Conservation (phyloP, 2,797 vertebrate species). For the Dipus sagitta region DNA sequence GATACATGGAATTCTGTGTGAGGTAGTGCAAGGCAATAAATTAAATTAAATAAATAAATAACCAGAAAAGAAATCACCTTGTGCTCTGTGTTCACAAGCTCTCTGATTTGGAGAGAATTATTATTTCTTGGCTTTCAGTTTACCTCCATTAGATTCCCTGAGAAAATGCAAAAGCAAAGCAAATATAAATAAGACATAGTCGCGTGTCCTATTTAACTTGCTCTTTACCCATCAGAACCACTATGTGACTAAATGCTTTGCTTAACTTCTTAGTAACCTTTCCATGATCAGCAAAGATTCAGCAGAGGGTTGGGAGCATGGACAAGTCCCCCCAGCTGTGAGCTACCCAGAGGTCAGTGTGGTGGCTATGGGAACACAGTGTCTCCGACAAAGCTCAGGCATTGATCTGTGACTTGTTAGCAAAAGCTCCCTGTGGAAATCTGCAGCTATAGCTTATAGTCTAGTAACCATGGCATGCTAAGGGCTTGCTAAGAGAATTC, state of each 20-base stretch:
- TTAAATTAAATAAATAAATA: not conserved
- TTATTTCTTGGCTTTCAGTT: not conserved
- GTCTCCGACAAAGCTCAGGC: not conserved
- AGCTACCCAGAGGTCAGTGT: constrained; percentile 45
- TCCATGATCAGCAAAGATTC: constrained; percentile 8
- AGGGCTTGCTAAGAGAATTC: not conserved
- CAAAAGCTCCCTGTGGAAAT: constrained; percentile 65
- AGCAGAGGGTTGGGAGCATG: not conserved
- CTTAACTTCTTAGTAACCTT: constrained; percentile 58
- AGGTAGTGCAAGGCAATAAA: not conserved
- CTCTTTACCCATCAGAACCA: constrained; percentile 23
- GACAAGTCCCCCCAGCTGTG: not conserved
- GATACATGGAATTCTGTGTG: not conserved
- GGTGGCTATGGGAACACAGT: constrained; percentile 24
- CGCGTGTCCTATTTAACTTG: constrained; percentile 3
- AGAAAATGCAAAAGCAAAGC: constrained; percentile 46
- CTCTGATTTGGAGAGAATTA: not conserved
- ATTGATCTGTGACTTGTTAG: constrained; percentile 57
- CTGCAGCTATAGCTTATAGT: constrained; percentile 7
- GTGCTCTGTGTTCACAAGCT: not conserved
- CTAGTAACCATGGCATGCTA: not conserved
- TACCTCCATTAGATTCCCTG: not conserved
- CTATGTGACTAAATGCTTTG: constrained; percentile 46
- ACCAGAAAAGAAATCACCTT: not conserved
- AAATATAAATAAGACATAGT: constrained; percentile 1